phyloP scores from a whole-genome alignment of 2,797 vertebrate genomes.

The Phrynocephalus vlangalii region DNA sequence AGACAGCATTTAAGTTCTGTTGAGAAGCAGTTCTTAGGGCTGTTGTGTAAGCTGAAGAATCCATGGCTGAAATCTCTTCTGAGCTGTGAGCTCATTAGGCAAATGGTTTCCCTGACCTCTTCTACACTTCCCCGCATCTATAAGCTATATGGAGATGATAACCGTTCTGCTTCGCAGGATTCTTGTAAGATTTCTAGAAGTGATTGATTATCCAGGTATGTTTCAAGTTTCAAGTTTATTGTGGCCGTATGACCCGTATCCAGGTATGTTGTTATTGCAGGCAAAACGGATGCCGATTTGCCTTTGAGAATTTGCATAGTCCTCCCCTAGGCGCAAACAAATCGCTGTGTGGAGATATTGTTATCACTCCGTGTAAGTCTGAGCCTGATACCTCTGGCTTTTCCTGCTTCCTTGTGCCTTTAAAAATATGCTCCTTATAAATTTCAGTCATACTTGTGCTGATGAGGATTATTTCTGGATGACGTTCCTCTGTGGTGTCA shows the following conservation, averaged over 20 bases:
- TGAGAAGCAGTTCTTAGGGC: neutral
- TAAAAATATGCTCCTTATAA: neutral
- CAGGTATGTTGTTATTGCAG: neutral
- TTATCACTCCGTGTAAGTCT: neutral
- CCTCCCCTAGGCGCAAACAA: neutral
- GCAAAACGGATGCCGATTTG: neutral
- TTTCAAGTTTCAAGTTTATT: too few relatives aligned
- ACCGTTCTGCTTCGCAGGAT: neutral
- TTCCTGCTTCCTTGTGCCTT: neutral
- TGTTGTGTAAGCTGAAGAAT: neutral
- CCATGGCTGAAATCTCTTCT: neutral
- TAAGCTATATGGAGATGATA: neutral
- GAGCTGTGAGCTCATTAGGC: neutral
- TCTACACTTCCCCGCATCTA: too few relatives aligned
- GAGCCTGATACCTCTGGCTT: neutral
- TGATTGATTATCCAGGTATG: neutral
- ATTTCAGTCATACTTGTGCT: neutral
- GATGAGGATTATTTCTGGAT: neutral
- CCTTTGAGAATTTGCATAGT: neutral
- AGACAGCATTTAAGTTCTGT: neutral
- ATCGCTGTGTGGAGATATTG: neutral
- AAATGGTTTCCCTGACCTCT: neutral
- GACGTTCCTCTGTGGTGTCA: neutral
- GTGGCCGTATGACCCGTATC: neutral
- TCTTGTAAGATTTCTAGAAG: neutral